Conservation (phyloP, 2,797 vertebrate genomes). For the Leucoraja ocellata region DNA sequence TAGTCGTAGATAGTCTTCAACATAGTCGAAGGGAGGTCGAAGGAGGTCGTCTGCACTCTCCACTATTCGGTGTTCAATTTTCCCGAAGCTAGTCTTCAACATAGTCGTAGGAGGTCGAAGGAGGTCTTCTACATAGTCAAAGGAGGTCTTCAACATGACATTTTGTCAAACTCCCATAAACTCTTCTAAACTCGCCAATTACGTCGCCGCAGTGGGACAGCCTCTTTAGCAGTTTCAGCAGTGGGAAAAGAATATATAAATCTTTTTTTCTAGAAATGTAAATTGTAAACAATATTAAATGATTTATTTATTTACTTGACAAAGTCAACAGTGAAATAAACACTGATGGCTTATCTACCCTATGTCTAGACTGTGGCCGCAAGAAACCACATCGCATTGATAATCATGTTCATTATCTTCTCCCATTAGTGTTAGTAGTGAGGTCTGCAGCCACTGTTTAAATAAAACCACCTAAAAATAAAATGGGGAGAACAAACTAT, state of each 20-base stretch:
- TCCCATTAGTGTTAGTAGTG: not conserved
- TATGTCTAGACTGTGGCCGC: no score
- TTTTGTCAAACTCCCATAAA: no score
- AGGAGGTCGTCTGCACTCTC: no score
- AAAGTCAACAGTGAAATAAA: not conserved
- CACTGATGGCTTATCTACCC: not conserved
- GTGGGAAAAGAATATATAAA: not conserved
- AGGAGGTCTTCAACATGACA: no score
- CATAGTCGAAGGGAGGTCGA: no score
- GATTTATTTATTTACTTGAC: not conserved
- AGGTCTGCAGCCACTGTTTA: not conserved
- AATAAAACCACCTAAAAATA: not conserved
- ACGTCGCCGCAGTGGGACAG: no score
- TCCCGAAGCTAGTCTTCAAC: no score
- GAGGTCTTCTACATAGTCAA: no score
- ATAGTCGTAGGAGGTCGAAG: no score
- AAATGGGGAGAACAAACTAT: not conserved
- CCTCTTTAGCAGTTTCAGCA: not conserved
- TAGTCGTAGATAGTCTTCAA: no score
- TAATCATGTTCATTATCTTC: not conserved
- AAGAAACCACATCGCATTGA: not conserved
- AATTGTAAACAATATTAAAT: not conserved
- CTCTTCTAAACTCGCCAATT: no score
- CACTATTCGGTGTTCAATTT: no score
- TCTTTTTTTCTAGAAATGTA: not conserved